Evolutionary conservation across 2,888 invertebrate genomes (phyloP).

Genomic region (Leptothorax acervorum): DNA sequence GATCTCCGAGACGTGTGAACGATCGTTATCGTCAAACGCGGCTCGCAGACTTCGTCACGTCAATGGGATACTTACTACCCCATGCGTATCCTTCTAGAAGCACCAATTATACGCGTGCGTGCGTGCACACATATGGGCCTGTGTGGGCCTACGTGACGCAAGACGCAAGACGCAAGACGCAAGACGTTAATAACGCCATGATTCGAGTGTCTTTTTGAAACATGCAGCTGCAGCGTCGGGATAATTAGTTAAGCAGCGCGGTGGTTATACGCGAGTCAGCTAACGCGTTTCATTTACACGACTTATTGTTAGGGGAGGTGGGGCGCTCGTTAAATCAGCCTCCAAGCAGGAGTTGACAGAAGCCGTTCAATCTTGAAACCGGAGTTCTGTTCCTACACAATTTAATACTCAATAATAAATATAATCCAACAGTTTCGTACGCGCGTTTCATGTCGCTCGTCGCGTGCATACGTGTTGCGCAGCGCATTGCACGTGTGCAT

Average conservation of each 20-base stretch:
- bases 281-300: conserved; percentile 7
- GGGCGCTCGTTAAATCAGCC: conserved; percentile 4
- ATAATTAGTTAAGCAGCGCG: conserved; percentile 38
- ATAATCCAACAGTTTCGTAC: not conserved
- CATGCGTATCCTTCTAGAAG: conserved; percentile 14
- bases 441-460: not conserved
- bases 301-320: not conserved
- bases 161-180: not conserved
- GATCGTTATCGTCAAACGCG: conserved; percentile 58
- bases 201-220: conserved; percentile 32
- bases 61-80: conserved; percentile 22
- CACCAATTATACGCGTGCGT: conserved; percentile 34
- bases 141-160: conserved; percentile 21
- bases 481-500: conserved; percentile 57
- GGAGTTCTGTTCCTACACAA: not conserved
- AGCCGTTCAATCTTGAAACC: not conserved
- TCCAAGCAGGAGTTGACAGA: conserved; percentile 7
- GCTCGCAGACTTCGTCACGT: conserved; percentile 24
- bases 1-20: conserved; percentile 59
- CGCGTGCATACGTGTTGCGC: conserved; percentile 35
- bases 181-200: conserved; percentile 20
- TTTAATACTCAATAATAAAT: conserved; percentile 9
- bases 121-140: not conserved
- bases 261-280: conserved; percentile 17
- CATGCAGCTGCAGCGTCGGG: not conserved